A percentile compares a stretch with the other conserved stretches of the same genome.
Evolutionary conservation across 1,140 invertebrate genomes (phyloP).

Genomic region (Lithobius niger): DNA sequence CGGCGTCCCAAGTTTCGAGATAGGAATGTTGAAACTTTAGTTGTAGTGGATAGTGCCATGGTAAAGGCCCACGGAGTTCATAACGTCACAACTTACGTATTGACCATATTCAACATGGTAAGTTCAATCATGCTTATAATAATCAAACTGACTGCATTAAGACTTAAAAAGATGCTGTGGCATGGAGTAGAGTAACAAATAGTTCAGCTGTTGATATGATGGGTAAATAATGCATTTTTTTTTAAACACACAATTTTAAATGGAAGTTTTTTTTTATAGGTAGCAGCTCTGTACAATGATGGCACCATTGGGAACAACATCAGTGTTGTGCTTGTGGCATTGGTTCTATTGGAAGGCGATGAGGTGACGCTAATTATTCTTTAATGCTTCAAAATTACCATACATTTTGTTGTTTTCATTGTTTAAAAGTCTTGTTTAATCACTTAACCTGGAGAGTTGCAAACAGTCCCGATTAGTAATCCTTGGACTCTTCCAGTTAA

Average conservation of each 20-base stretch:
- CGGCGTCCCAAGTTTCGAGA: not conserved
- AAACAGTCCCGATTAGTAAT: too few relatives aligned
- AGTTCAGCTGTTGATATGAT: too few relatives aligned
- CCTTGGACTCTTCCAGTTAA: too few relatives aligned
- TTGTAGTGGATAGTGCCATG: conserved; percentile 27
- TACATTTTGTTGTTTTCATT: too few relatives aligned
- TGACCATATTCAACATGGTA: conserved; percentile 31
- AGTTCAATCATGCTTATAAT: too few relatives aligned
- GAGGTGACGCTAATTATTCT: conserved; percentile 23
- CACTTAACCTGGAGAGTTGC: too few relatives aligned
- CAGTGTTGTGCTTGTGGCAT: conserved; percentile 23
- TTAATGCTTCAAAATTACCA: too few relatives aligned
- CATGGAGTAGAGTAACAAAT: too few relatives aligned
- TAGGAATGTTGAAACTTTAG: conserved; percentile 22
- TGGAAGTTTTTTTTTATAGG: conserved; percentile 16
- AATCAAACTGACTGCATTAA: too few relatives aligned
- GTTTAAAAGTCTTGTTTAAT: too few relatives aligned
- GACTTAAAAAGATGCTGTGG: too few relatives aligned
- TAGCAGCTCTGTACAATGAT: conserved; percentile 27
- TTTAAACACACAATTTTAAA: not conserved
- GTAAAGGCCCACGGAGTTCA: conserved; percentile 26
- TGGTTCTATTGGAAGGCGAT: conserved; percentile 27
- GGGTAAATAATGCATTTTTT: too few relatives aligned
- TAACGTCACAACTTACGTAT: conserved; percentile 29
- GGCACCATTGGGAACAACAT: conserved; percentile 25